Conservation (phyloP, 2,797 vertebrate species). For the Pelodytes ibericus region DNA sequence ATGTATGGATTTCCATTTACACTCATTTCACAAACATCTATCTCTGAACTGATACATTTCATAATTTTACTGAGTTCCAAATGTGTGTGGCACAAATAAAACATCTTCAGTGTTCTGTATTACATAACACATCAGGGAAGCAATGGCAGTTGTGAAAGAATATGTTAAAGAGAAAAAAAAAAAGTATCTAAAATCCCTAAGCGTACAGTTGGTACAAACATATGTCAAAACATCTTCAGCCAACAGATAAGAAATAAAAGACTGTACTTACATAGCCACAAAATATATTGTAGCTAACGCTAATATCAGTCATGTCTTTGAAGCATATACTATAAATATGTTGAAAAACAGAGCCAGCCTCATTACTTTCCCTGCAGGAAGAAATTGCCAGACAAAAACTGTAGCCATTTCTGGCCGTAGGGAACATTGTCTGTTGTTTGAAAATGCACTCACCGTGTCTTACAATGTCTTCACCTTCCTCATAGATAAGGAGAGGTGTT, state of each 20-base stretch:
- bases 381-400: not conserved
- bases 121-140: not conserved
- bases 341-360: not conserved
- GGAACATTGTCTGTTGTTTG: constrained; percentile 1
- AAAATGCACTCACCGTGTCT: not conserved
- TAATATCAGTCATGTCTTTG: not conserved
- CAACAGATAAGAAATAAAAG: not conserved
- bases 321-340: not conserved
- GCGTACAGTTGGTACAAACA: not conserved
- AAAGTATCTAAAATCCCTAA: not conserved
- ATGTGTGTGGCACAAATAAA: not conserved
- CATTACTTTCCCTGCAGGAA: not conserved
- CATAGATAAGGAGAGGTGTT: not conserved
- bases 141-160: not conserved
- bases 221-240: constrained; percentile 6
- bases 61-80: constrained; percentile 7
- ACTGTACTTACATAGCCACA: not conserved
- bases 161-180: constrained; percentile 5
- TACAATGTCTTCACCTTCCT: not conserved
- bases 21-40: constrained; percentile 3
- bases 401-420: not conserved
- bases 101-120: constrained; percentile 8
- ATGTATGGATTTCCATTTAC: constrained; percentile 5
- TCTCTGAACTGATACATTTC: constrained; percentile 12
- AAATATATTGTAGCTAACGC: not conserved